A percentile compares a stretch with the other conserved stretches of the same genome.
phyloP scores from a whole-genome alignment of 2,113 vertebrate species.

The Pyrgilauda ruficollis region DNA sequence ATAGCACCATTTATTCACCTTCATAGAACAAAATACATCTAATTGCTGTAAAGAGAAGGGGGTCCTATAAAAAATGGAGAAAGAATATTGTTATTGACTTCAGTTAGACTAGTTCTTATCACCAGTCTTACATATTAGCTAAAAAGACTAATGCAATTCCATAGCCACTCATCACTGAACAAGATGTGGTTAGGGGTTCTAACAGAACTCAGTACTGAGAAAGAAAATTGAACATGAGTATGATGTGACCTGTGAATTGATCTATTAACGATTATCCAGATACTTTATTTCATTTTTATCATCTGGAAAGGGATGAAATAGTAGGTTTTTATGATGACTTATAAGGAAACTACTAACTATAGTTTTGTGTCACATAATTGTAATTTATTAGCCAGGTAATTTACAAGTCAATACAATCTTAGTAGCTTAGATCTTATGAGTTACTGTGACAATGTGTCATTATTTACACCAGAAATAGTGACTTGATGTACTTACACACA shows the following conservation, averaged over 20 bases:
- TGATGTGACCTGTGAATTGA: background rate
- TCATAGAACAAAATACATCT: background rate
- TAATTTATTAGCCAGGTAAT: conserved; percentile 24
- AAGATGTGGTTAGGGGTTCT: background rate
- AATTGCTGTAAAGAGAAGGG: background rate
- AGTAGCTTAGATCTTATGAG: background rate
- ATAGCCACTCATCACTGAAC: background rate
- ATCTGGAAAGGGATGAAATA: background rate
- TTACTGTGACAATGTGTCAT: background rate
- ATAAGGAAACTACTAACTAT: background rate
- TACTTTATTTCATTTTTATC: background rate
- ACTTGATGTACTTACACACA: background rate
- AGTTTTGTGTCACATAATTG: background rate
- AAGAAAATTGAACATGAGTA: background rate
- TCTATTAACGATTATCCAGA: background rate
- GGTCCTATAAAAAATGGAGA: background rate
- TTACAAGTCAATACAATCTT: background rate
- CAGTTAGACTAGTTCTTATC: background rate
- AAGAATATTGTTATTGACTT: background rate
- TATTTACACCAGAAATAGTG: background rate
- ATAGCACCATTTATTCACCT: background rate
- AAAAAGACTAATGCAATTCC: background rate
- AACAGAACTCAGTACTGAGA: background rate
- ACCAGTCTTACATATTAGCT: background rate
- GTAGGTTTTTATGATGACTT: background rate